phyloP scores from a whole-genome alignment of 2,113 vertebrate species.

The Pollimyrus isidori region DNA sequence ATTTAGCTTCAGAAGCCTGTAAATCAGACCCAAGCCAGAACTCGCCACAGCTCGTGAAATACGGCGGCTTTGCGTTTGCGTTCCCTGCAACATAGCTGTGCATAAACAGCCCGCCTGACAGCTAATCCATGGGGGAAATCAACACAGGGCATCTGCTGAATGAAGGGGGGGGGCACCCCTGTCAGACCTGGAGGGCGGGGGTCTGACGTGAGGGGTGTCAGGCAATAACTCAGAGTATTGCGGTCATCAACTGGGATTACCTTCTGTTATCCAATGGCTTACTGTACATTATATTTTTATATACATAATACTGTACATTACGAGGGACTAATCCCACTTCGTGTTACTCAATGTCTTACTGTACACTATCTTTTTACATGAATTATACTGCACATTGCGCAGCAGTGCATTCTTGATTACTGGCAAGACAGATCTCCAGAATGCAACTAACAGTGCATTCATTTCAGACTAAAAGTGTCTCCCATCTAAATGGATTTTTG shows the following conservation, averaged over 20 bases:
- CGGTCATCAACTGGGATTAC: not conserved
- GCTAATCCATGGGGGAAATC: not conserved
- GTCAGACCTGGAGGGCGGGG: not conserved
- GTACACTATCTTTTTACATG: not conserved
- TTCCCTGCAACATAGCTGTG: not conserved
- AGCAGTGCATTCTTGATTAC: not conserved
- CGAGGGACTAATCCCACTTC: not conserved
- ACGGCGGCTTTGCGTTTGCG: not conserved
- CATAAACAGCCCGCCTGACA: not conserved
- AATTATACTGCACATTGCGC: not conserved
- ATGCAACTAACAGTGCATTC: not conserved
- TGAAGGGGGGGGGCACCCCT: not conserved
- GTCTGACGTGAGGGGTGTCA: not conserved
- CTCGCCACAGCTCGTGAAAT: not conserved
- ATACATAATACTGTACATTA: not conserved
- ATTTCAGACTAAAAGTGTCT: not conserved
- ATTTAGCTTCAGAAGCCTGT: not conserved
- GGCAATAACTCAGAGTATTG: not conserved
- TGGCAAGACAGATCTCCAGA: not conserved
- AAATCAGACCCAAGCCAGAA: not conserved
- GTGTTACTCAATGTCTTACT: not conserved
- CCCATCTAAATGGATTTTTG: not conserved
- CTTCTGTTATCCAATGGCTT: not conserved
- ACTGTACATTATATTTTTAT: not conserved
- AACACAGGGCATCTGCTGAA: not conserved